These are phyloP conservation scores for Eudasyphora cyanicolor DNA, from an alignment of 2,888 invertebrate genomes.

Conservation along the genomic window DNA sequence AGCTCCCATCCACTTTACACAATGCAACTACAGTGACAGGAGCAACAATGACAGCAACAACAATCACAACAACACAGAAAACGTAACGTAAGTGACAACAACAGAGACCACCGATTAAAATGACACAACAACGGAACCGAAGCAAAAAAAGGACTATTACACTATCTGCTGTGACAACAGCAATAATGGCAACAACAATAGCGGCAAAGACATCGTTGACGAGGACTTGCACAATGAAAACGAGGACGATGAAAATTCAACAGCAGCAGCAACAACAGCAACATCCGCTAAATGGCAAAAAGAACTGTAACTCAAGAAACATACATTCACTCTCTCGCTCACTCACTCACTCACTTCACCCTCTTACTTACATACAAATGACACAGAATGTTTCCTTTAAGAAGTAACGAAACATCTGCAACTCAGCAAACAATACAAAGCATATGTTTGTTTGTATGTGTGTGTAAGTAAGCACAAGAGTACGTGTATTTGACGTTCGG, in stretches of 20 bases:
- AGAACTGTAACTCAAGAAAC: constrained; percentile 28
- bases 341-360: constrained; percentile 18
- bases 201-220: background rate
- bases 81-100: constrained; percentile 40
- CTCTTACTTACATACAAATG: constrained; percentile 9
- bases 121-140: constrained; percentile 49
- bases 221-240: constrained; percentile 15
- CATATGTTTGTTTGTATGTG: background rate
- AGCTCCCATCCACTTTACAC: no score
- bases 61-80: constrained; percentile 18
- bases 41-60: background rate
- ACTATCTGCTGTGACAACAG: constrained; percentile 27
- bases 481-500: background rate
- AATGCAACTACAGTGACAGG: background rate
- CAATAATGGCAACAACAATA: constrained; percentile 55
- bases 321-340: constrained; percentile 29
- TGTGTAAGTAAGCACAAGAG: background rate
- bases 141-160: background rate
- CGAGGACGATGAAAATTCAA: constrained; percentile 32
- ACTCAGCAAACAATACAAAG: constrained; percentile 15
- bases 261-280: constrained; percentile 43
- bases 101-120: constrained; percentile 54
- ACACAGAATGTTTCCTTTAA: constrained; percentile 46
- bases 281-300: constrained; percentile 38
- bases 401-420: constrained; percentile 63